Base-by-base conservation (phyloP, 2,888 invertebrate genomes). In the Teinopalpus imperialis region DNA sequence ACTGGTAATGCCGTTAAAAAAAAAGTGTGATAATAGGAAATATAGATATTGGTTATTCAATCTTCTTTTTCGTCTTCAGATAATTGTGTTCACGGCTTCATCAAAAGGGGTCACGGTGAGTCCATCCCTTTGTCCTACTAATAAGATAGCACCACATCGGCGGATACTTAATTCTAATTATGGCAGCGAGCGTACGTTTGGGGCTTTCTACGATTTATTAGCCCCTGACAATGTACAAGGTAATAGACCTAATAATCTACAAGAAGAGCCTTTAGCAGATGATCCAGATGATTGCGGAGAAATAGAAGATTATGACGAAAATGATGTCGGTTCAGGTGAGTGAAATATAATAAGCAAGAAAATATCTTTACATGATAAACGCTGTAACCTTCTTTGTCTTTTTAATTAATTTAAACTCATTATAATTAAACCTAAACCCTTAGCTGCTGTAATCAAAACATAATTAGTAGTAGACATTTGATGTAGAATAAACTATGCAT, bases 251-350 rank as follows among this genome's bases (percentile, higher is more conserved):
- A 63, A 66, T 43, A 66, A 68, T 32, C 62, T 82, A 9, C 71
- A 77, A 54, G 86, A 86, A 44, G 57, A 71, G 20, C 79, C 81
- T 0, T 76, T 82, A 47, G 71, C 69, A 23, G 82, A 85, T 29
- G 78, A 79, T 6, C 70, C 71, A 0, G 69, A 74, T 20, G 87
- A 87, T 34, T 88, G 87, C 36, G 85, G 83, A 0, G 82, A 85
- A 43, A 87, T 88, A 47, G 87, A 83, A 10, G 86, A 87, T 52
- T 87, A 88, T 43, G 87, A 87, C 29, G 86, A 88, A 65, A 80
- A 74, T 36, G 86, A 86, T 59, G 64, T 86, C 1, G 81, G 83
- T 59, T 76, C 81, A 20, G 50, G 87, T 87, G 51, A 72, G 81
- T n/a, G n/a, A n/a, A n/a, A n/a, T n/a, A n/a, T n/a, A n/a, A n/a